phyloP scores from a whole-genome alignment of 1,140 invertebrate genomes.

The Heliconius melpomene region DNA sequence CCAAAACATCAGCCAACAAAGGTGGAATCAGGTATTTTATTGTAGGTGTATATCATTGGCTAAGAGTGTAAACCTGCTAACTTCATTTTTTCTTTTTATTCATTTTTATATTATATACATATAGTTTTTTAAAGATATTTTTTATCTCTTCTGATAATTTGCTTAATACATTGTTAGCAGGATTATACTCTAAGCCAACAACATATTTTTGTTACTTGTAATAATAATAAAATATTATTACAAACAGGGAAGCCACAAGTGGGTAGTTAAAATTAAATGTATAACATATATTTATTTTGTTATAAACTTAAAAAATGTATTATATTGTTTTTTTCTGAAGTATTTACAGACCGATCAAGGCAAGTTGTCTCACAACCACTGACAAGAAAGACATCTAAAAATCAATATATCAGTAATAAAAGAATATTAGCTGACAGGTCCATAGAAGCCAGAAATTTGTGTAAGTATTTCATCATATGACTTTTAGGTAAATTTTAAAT shows the following conservation, averaged over 20 bases:
- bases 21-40: conserved; percentile 44
- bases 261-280: too few species aligned
- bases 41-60: too few species aligned
- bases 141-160: too few species aligned
- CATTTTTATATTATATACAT: not conserved
- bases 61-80: too few species aligned
- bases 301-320: too few species aligned
- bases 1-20: conserved; percentile 33
- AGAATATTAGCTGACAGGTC: conserved; percentile 52
- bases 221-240: too few species aligned
- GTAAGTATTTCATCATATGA: conserved; percentile 36
- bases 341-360: conserved; percentile 67
- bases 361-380: conserved; percentile 64
- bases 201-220: too few species aligned
- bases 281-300: too few species aligned
- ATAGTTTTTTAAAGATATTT: not conserved
- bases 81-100: not conserved
- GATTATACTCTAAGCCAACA: too few species aligned
- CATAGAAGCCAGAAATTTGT: conserved; percentile 47
- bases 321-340: conserved; percentile 47
- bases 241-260: too few species aligned
- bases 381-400: conserved; percentile 37
- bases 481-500: not conserved
- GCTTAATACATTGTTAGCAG: too few species aligned
- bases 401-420: conserved; percentile 46